Evolutionary conservation across 2,113 vertebrate genomes (phyloP), one percentile per base, ranked within the genome.

Genomic region (Anoplopoma fimbria): DNA sequence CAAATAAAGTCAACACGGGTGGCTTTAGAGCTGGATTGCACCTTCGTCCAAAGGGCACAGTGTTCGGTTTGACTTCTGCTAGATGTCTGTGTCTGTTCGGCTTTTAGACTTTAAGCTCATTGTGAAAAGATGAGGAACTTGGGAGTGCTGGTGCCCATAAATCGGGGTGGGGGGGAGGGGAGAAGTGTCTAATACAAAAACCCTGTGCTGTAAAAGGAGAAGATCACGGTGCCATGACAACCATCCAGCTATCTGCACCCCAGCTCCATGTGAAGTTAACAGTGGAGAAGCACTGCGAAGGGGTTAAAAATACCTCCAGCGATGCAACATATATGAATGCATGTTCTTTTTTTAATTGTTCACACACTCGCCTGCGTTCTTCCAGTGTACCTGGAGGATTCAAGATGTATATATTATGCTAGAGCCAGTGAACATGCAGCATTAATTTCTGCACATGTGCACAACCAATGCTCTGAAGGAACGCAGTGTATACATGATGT

Each of bases 211-310:
- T 36, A 6, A 65, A n/a, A 74, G 13, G 67, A 72, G 49, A 78
- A n/a, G 45, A 82, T 82, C 53, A 23, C 19, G 61, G 23, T 80
- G 40, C 84, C 58, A 78, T 57, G 40, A 81, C 79, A 91, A 75
- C 85, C 81, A 36, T 23, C 71, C 69, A 75, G 34, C 73, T 65
- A 61, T 49, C 67, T 65, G 58, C 68, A 63, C 29, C 14, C n/a
- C 0, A 21, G 42, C 42, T 81, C 38, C 8, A 60, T 64, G 49
- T 64, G 23, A 57, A 57, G 19, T 45, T 27, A 53, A 72, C 17
- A 33, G 60, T 29, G 19, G 7, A 19, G 29, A 15, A 60, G 38
- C 15, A 31, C 17, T 23, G 29, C 1, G 6, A 36, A 40, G 34
- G 9, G 57, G 67, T 49, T 36, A 29, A 78, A 51, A 31, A 13